A percentile compares a stretch with the other conserved stretches of the same genome.
Evolutionary conservation across 2,113 vertebrate species (phyloP).

Genomic region (Cacatua alba): DNA sequence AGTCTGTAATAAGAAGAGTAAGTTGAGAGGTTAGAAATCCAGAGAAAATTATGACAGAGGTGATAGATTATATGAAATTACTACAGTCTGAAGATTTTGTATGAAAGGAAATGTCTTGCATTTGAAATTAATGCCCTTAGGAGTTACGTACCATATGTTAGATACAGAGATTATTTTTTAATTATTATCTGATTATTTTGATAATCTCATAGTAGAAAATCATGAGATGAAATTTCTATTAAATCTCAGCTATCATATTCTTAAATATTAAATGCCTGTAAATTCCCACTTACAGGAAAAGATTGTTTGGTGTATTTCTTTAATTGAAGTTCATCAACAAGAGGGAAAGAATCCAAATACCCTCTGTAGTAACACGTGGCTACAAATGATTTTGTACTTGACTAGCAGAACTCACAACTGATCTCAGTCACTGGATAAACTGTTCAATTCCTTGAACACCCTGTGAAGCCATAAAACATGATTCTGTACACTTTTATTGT

Average conservation of each 20-base stretch:
- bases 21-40: conserved; percentile 70
- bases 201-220: neutral
- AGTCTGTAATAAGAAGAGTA: conserved; percentile 61
- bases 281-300: neutral
- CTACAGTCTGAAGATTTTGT: conserved; percentile 58
- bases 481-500: neutral
- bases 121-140: conserved; percentile 54
- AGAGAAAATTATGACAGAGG: conserved; percentile 67
- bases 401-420: neutral
- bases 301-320: neutral
- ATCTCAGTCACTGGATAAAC: neutral
- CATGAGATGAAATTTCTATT: neutral
- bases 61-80: conserved; percentile 69
- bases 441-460: neutral
- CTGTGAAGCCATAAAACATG: neutral
- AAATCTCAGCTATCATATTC: neutral
- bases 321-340: neutral
- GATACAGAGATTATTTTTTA: neutral
- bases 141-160: neutral
- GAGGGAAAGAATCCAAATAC: neutral
- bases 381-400: neutral
- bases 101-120: conserved; percentile 43
- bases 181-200: conserved; percentile 7
- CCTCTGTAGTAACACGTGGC: neutral
- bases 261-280: neutral